phyloP scores from a whole-genome alignment of 2,888 invertebrate species.

The Argyra leucocephala region DNA sequence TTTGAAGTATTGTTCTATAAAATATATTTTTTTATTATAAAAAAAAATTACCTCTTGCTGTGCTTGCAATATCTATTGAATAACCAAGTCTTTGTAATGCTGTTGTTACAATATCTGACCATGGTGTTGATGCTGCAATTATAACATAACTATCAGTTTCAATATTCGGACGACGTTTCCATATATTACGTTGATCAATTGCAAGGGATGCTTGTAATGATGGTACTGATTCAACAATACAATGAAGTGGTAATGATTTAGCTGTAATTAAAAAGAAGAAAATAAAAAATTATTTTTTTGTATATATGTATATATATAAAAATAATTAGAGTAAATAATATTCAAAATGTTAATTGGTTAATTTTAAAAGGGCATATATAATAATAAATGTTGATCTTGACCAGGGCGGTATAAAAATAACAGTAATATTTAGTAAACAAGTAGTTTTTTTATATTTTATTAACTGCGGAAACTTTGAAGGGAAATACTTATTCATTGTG shows the following conservation, averaged over 20 bases:
- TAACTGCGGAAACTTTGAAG: too few relatives aligned
- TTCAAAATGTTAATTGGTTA: too few relatives aligned
- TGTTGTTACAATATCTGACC: slow-evolving; percentile 83
- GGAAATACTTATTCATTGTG: too few relatives aligned
- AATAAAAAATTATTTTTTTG: background rate
- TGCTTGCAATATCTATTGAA: slow-evolving; percentile 71
- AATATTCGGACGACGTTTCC: slow-evolving; percentile 62
- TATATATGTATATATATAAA: too few relatives aligned
- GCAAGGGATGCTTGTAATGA: slow-evolving; percentile 52
- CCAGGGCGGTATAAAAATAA: too few relatives aligned
- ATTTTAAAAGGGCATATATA: too few relatives aligned
- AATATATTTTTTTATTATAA: background rate
- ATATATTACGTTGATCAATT: slow-evolving; percentile 50
- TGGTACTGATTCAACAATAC: slow-evolving; percentile 82
- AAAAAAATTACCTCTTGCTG: slow-evolving; percentile 60
- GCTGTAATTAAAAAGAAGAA: slow-evolving; percentile 41
- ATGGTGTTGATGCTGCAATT: slow-evolving; percentile 81
- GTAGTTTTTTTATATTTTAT: too few relatives aligned
- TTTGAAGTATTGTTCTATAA: too few relatives aligned
- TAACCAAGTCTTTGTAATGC: slow-evolving; percentile 87
- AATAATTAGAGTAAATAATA: too few relatives aligned
- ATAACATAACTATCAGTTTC: slow-evolving; percentile 95
- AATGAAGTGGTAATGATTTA: slow-evolving; percentile 86
- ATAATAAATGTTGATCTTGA: too few relatives aligned
- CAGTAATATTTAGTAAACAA: too few relatives aligned